Percentiles rank a stretch among this genome's conserved stretches.
phyloP scores from a whole-genome alignment of 92 coral and sea anemone genomes.

The Epizoanthus ramosus region DNA sequence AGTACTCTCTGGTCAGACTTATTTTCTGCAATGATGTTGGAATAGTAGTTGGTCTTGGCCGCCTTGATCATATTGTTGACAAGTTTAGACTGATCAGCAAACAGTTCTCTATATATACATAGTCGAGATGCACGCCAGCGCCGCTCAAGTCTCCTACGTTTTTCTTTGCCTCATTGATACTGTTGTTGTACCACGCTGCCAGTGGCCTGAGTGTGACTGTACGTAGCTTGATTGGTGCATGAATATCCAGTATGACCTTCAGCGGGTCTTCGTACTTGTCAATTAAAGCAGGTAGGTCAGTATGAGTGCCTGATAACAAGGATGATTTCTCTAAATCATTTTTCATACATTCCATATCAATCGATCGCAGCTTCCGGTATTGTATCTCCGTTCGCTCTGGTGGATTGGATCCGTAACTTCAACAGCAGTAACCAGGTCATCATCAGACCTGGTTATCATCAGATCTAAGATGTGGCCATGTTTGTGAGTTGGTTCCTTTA shows the following conservation, averaged over 20 bases:
- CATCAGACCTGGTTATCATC: constrained; percentile 4
- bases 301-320: not conserved
- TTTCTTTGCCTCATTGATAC: constrained; percentile 27
- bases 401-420: not conserved
- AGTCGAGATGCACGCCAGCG: constrained; percentile 19
- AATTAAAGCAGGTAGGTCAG: constrained; percentile 8
- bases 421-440: not conserved
- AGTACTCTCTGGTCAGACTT: constrained; percentile 42
- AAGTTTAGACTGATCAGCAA: constrained; percentile 4
- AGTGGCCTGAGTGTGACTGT: constrained; percentile 21
- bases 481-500: not conserved
- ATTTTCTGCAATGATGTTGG: constrained; percentile 47
- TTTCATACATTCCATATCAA: not conserved
- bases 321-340: not conserved
- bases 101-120: constrained; percentile 10
- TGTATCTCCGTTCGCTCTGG: constrained; percentile 9
- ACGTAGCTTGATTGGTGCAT: constrained; percentile 14
- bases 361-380: constrained; percentile 25
- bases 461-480: constrained; percentile 20
- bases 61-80: constrained; percentile 23
- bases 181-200: constrained; percentile 7
- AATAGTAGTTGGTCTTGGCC: constrained; percentile 43
- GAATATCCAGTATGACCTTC: constrained; percentile 1
- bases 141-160: constrained; percentile 21
- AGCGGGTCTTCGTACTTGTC: not conserved